Evolutionary conservation across 2,888 invertebrate genomes (phyloP).

Genomic region (Epistrophella euchroma): DNA sequence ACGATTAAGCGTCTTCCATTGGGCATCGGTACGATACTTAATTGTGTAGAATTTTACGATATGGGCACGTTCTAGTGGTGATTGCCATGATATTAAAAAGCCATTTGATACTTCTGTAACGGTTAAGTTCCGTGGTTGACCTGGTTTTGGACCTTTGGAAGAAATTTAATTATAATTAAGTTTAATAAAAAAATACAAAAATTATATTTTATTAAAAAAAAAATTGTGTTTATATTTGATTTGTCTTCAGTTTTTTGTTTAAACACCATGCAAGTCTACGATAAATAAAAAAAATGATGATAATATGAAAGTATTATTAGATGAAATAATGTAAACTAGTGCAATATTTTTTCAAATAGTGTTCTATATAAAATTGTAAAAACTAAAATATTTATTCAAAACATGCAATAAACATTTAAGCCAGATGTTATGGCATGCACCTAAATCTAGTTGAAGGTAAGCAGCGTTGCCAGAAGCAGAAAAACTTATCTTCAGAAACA

Average conservation of each 20-base stretch:
- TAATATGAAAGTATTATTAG: background rate
- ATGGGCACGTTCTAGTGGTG: conserved; percentile 91
- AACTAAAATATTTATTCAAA: background rate
- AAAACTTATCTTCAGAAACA: no score
- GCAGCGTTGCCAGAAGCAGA: background rate
- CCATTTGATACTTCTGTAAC: conserved; percentile 95
- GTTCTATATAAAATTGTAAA: background rate
- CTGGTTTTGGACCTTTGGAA: conserved; percentile 93
- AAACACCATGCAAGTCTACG: background rate
- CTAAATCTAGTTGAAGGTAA: background rate
- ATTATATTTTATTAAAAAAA: background rate
- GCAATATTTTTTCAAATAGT: background rate
- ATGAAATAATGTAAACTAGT: background rate
- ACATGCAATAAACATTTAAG: background rate
- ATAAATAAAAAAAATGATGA: background rate
- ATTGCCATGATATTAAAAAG: conserved; percentile 95
- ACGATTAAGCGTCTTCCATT: conserved; percentile 94
- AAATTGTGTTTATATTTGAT: background rate
- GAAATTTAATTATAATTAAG: conserved; percentile 1
- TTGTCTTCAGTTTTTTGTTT: background rate
- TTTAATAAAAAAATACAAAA: background rate
- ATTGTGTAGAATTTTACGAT: conserved; percentile 95
- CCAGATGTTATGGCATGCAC: background rate
- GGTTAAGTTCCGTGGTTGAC: conserved; percentile 94
- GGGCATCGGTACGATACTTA: conserved; percentile 95